phyloP scores from a whole-genome alignment of 1,140 invertebrate species.

The Diuraphis noxia region DNA sequence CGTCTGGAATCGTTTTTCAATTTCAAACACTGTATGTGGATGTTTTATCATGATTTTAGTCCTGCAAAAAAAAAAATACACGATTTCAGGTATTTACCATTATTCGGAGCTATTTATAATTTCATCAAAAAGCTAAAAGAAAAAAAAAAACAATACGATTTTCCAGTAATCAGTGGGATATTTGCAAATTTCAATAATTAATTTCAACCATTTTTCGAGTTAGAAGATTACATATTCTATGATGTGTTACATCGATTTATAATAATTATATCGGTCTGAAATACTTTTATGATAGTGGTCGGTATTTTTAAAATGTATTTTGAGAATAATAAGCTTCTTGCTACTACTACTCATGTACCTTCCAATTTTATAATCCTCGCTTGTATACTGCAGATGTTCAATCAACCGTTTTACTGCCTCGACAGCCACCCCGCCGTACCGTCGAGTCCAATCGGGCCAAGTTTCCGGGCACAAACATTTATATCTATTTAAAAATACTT shows the following conservation, averaged over 20 bases:
- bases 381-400: not conserved
- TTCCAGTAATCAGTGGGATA: not conserved
- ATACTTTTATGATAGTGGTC: not conserved
- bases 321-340: not conserved
- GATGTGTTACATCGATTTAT: not conserved
- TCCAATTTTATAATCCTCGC: constrained; percentile 39
- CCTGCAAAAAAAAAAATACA: not conserved
- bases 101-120: not conserved
- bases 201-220: not conserved
- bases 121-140: not conserved
- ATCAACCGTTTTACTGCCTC: not conserved
- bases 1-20: constrained; percentile 18
- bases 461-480: constrained; percentile 73
- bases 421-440: not conserved
- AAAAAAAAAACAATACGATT: not conserved
- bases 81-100: not conserved
- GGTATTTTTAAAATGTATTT: not conserved
- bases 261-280: not conserved
- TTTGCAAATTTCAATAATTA: not conserved
- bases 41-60: constrained; percentile 40
- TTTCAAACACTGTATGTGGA: constrained; percentile 17
- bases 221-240: too few relatives aligned
- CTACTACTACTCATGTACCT: not conserved
- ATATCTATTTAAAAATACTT: constrained; percentile 71
- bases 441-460: constrained; percentile 68